phyloP scores from a whole-genome alignment of 2,113 vertebrate species.

The Ctenodactylus gundi region DNA sequence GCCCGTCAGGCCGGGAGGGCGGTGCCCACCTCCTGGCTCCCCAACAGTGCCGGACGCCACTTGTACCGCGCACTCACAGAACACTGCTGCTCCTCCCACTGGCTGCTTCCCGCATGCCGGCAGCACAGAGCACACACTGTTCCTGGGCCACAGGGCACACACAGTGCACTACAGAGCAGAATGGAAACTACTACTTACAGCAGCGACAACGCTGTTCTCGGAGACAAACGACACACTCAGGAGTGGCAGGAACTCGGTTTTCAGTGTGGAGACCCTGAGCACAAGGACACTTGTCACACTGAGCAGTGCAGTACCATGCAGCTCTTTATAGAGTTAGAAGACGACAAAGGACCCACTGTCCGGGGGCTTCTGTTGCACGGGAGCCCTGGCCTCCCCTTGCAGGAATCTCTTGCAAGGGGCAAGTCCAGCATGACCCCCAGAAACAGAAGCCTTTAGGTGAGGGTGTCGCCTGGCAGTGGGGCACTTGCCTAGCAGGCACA shows the following conservation, averaged over 20 bases:
- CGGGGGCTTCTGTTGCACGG: background rate
- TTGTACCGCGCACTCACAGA: background rate
- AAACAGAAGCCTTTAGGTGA: background rate
- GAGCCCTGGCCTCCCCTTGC: background rate
- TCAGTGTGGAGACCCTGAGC: constrained; percentile 94
- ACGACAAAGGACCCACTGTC: constrained; percentile 43
- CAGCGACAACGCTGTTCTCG: constrained; percentile 97
- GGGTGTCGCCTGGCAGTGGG: too few relatives aligned
- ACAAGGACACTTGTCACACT: constrained; percentile 78
- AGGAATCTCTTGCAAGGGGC: background rate
- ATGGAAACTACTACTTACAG: constrained; percentile 87
- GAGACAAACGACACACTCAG: constrained; percentile 97
- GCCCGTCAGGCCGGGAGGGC: background rate
- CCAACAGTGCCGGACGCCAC: background rate
- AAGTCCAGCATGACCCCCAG: background rate
- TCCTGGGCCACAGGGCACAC: background rate
- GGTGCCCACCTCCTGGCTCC: background rate
- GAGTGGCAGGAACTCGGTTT: constrained; percentile 98
- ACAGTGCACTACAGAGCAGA: background rate
- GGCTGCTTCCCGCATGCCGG: background rate
- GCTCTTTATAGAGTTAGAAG: constrained; percentile 8
- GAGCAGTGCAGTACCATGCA: background rate
- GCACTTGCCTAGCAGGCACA: background rate
- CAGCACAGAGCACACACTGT: accelerated
- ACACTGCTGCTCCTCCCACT: background rate